Evolutionary conservation across 2,797 vertebrate genomes (phyloP).

Genomic region (Avahi laniger): DNA sequence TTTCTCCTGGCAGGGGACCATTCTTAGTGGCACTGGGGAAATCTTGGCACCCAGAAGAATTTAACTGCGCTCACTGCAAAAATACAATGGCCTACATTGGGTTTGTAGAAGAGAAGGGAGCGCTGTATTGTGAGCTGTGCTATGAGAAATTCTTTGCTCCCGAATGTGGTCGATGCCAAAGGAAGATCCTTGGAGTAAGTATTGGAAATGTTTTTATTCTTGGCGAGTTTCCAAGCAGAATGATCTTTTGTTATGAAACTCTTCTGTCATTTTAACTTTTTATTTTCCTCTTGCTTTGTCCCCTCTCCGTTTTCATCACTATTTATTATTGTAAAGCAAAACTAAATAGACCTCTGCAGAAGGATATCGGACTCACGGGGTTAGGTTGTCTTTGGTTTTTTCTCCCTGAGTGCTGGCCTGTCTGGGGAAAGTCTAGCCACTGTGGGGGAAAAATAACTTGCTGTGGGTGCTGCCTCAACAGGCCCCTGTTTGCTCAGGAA

Average conservation of each 20-base stretch:
- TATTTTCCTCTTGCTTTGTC: conserved; percentile 49
- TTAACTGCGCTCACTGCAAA: conserved; percentile 94
- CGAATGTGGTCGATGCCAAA: conserved; percentile 91
- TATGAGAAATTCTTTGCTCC: conserved; percentile 98
- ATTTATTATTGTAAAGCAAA: conserved; percentile 63
- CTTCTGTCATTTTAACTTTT: conserved; percentile 28
- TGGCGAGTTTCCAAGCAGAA: neutral
- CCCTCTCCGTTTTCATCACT: conserved; percentile 33
- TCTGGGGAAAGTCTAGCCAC: conserved; percentile 62
- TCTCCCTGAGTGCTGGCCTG: conserved; percentile 47
- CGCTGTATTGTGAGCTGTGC: conserved; percentile 93
- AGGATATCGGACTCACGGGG: conserved; percentile 42
- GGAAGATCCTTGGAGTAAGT: conserved; percentile 97
- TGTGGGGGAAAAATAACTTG: conserved; percentile 53
- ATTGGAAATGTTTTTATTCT: conserved; percentile 12
- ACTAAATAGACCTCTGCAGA: conserved; percentile 28
- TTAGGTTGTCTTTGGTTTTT: conserved; percentile 62
- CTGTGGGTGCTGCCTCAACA: conserved; percentile 60
- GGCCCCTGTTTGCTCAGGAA: conserved; percentile 56
- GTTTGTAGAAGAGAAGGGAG: conserved; percentile 96
- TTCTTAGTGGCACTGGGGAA: conserved; percentile 97
- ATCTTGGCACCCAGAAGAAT: conserved; percentile 98
- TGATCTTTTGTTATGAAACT: conserved; percentile 18
- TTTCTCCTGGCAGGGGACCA: conserved; percentile 90
- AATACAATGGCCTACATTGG: conserved; percentile 92